Evolutionary conservation across 2,113 vertebrate species (phyloP).

Genomic region (Poicephalus meyeri): DNA sequence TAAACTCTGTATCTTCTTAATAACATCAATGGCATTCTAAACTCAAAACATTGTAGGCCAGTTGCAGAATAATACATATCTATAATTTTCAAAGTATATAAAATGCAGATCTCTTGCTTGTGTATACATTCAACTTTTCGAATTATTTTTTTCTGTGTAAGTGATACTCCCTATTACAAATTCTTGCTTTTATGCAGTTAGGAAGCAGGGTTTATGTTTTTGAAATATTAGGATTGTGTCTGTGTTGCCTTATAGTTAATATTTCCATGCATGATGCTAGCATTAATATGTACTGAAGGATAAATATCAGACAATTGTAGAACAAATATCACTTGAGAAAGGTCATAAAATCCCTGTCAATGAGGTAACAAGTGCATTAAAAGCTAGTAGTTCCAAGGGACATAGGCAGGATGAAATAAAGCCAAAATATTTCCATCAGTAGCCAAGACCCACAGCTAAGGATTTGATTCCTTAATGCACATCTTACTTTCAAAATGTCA

Average conservation of each 20-base stretch:
- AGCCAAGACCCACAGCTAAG: neutral
- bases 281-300: neutral
- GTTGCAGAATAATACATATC: neutral
- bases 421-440: neutral
- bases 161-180: neutral
- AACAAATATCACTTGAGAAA: neutral
- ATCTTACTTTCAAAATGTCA: neutral
- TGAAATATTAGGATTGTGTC: neutral
- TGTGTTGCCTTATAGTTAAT: neutral
- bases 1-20: neutral
- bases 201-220: neutral
- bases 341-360: neutral
- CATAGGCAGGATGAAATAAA: neutral
- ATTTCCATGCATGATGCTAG: neutral
- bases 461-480: neutral
- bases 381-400: neutral
- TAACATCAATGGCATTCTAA: neutral
- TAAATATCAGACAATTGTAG: neutral
- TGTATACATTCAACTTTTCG: neutral
- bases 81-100: neutral
- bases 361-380: neutral
- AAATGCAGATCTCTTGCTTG: neutral
- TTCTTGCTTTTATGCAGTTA: neutral
- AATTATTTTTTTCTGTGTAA: neutral
- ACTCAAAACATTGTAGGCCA: neutral